Percentiles rank a stretch among this genome's conserved stretches.
phyloP scores from a whole-genome alignment of 2,113 vertebrate species.

The Pantherophis guttatus region DNA sequence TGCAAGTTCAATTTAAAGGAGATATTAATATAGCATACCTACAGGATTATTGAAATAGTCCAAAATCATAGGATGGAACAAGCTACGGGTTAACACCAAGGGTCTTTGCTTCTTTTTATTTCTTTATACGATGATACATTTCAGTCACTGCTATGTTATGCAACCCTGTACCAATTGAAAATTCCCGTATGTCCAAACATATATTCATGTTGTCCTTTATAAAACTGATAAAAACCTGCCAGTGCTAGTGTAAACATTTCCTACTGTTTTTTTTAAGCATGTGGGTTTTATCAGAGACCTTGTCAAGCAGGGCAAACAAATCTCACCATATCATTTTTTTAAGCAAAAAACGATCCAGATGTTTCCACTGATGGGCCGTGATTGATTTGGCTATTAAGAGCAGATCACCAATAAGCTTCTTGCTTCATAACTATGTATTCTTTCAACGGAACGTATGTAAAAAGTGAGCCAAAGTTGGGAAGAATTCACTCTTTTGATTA shows the following conservation, averaged over 20 bases:
- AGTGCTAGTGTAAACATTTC: not conserved
- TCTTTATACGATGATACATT: too few relatives aligned
- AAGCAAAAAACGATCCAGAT: not conserved
- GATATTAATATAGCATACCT: too few relatives aligned
- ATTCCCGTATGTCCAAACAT: not conserved
- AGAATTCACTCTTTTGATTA: not conserved
- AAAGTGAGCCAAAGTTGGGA: not conserved
- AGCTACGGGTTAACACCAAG: too few relatives aligned
- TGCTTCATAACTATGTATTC: not conserved
- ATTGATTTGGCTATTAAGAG: not conserved
- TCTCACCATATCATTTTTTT: not conserved
- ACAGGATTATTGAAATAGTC: too few relatives aligned
- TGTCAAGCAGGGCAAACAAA: not conserved
- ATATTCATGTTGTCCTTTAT: not conserved
- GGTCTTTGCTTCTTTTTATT: too few relatives aligned
- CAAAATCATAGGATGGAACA: too few relatives aligned
- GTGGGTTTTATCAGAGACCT: not conserved
- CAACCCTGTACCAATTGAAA: not conserved
- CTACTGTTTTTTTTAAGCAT: not conserved
- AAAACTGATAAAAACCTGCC: not conserved
- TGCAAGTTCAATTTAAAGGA: too few relatives aligned
- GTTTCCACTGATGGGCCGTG: not conserved
- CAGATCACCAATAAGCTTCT: not conserved
- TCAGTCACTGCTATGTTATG: not conserved
- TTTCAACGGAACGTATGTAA: not conserved